Evolutionary conservation across 2,113 vertebrate species (phyloP).

Genomic region (Xenopus laevis): DNA sequence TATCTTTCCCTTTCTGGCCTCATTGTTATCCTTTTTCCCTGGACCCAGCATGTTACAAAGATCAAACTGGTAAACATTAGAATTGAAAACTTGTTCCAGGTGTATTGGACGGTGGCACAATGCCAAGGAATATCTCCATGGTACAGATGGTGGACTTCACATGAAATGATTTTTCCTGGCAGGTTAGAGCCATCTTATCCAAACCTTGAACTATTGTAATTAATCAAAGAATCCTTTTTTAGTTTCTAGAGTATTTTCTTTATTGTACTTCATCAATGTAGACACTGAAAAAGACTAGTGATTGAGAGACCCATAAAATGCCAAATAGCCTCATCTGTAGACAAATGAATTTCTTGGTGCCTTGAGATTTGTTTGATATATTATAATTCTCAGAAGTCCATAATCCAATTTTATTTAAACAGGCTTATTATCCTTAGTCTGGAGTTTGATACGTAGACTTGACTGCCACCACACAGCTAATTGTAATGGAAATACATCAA

Average conservation of each 20-base stretch:
- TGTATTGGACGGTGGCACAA: not conserved
- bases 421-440: not conserved
- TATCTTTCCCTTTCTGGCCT: too few species aligned
- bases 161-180: not conserved
- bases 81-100: not conserved
- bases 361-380: too few species aligned
- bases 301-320: too few species aligned
- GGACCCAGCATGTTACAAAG: not conserved
- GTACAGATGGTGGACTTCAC: not conserved
- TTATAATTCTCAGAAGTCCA: too few species aligned
- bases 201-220: not conserved
- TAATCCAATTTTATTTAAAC: too few species aligned
- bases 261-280: too few species aligned
- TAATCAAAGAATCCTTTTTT: not conserved
- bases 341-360: too few species aligned
- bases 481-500: not conserved
- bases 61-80: not conserved
- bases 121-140: not conserved
- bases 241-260: too few species aligned
- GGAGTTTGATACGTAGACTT: not conserved
- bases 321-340: too few species aligned
- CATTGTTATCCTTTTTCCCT: too few species aligned
- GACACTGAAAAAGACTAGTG: too few species aligned
- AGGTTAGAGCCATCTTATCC: not conserved
- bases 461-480: not conserved